A percentile compares a stretch with the other conserved stretches of the same genome.
Conservation (phyloP, 2,113 vertebrate species). For the cattle (Bos taurus) region ARS-UCD2.0 NC_037343.1:30274001-30274500, state of each 20-base stretch:
- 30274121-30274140: not conserved
- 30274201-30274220: conserved; percentile 8
- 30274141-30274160: not conserved
- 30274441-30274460: not conserved
- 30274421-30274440: not conserved
- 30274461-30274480: not conserved
- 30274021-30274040: not conserved
- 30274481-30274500: not conserved
- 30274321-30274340: not conserved
- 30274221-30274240: not conserved
- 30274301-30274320: not conserved
- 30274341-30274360: not conserved
- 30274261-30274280: not conserved
- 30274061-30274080: not conserved
- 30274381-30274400: not conserved
- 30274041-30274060: not conserved
- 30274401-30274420: not conserved
- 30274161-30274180: not conserved
- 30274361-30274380: not conserved
- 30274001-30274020: not conserved
- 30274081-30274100: not conserved
- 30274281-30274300: not conserved
- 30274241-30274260: not conserved
- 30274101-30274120: not conserved
- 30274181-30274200: conserved; percentile 13